Evolutionary conservation across 2,797 vertebrate genomes (phyloP), one percentile per base, ranked within the genome.

Genomic region (Pelochelys cantorii): DNA sequence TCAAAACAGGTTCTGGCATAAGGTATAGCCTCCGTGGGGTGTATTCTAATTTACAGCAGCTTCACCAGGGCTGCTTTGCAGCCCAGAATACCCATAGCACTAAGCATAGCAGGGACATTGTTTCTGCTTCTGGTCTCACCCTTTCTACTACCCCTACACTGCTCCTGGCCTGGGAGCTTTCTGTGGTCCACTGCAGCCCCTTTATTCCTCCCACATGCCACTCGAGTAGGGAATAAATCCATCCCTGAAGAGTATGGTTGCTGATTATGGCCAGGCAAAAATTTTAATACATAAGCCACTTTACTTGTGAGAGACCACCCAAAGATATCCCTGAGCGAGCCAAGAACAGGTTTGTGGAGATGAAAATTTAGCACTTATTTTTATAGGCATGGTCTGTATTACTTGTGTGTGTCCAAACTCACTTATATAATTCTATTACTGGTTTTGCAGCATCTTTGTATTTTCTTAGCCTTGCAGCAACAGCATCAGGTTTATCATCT

Each of bases 371-470:
- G 25, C 42, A 8, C 25, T 77, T 77, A 29, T 10, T 56, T 27
- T 34, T 14, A 3, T 1, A 1, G 71, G 52, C 83, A 59, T 0
- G 3, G 25, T 0, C 17, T 1, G 4, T 22, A 52, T 27, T 34
- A 65, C 83, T 4, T 68, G 31, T 0, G 0, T 15, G 0, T 0
- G 12, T 31, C 37, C 48, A 65, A 42, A 98, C 99, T 98, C 94
- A 99, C 99, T 98, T 99, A 98, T 99, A 99, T 55, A 99, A 90
- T 86, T 99, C 98, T 9, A 99, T 99, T 79, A 99, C 98, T 2
- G 99, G 99, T 91, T 99, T 99, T 53, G 99, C 99, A 74, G 99
- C 98, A 11, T 99, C 99, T 95, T 99, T 99, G 98, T 99, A 99
- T 95, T 99, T 99, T 88, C 99, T 98, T 92, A 99, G 98, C 94